These are phyloP conservation scores for Diloba caeruleocephala DNA, from an alignment of 2,888 invertebrate species.

Conservation along the genomic window DNA sequence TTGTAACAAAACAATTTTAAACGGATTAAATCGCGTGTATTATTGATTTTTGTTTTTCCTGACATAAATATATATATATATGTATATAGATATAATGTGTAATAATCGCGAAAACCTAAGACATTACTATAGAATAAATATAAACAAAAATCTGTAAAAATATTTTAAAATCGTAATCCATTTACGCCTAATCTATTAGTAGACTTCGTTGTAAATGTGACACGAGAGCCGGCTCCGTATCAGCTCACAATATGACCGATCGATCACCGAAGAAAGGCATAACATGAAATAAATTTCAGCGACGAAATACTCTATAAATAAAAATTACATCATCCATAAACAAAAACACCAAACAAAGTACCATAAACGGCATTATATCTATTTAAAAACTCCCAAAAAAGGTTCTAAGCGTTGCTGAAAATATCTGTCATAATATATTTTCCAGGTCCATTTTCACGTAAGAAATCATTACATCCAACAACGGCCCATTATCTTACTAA, in stretches of 20 bases:
- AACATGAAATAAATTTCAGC: background rate
- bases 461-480: slow-evolving; percentile 68
- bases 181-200: background rate
- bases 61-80: too few species aligned
- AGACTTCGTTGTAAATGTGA: background rate
- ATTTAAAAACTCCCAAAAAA: slow-evolving; percentile 36
- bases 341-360: slow-evolving; percentile 24
- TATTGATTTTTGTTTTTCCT: too few species aligned
- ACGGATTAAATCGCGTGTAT: too few species aligned
- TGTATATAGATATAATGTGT: too few species aligned
- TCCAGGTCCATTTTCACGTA: slow-evolving; percentile 62
- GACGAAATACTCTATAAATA: slow-evolving; percentile 14
- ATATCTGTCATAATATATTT: slow-evolving; percentile 49
- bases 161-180: too few species aligned
- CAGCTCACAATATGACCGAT: background rate
- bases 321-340: slow-evolving; percentile 26
- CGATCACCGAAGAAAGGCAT: background rate
- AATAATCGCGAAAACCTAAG: too few species aligned
- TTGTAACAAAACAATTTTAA: too few species aligned
- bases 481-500: slow-evolving; percentile 65
- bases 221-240: background rate
- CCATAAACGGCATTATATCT: slow-evolving; percentile 20
- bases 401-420: slow-evolving; percentile 25
- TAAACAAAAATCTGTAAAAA: too few species aligned
- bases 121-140: too few species aligned